Evolutionary conservation across 1,140 invertebrate species (phyloP).

Genomic region (Trissolcus basalis): DNA sequence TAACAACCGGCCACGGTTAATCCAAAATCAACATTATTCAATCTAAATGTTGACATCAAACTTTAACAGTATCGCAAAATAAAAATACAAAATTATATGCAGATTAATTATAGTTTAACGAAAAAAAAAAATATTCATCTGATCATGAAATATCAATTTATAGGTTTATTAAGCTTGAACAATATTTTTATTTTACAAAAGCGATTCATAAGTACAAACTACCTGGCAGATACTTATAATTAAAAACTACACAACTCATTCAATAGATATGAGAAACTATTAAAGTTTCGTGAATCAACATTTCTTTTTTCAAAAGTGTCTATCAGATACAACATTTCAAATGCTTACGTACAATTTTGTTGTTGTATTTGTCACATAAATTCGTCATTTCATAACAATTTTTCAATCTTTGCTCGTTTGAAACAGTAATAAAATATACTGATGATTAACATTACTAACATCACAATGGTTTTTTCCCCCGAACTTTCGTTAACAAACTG

Average conservation of each 20-base stretch:
- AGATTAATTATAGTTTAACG: too few species aligned
- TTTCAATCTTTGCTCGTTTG: conserved; percentile 48
- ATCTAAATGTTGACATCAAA: conserved; percentile 24
- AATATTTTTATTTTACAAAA: too few species aligned
- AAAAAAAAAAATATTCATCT: too few species aligned
- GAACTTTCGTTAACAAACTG: conserved; percentile 27
- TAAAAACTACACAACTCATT: too few species aligned
- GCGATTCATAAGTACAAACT: too few species aligned
- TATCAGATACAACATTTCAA: conserved; percentile 42
- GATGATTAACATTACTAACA: conserved; percentile 57
- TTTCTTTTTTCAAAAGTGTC: conserved; percentile 16
- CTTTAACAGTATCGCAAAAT: conserved; percentile 23
- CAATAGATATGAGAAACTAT: too few species aligned
- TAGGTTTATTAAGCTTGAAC: too few species aligned
- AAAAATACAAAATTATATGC: too few species aligned
- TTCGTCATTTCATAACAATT: conserved; percentile 55
- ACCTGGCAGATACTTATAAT: too few species aligned
- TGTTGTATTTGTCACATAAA: conserved; percentile 49
- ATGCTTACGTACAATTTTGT: conserved; percentile 48
- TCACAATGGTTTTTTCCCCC: conserved; percentile 41
- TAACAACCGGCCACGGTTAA: conserved; percentile 37
- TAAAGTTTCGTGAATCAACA: too few species aligned
- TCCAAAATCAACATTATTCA: conserved; percentile 32
- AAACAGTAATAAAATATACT: conserved; percentile 59
- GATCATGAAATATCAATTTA: too few species aligned